Percentiles rank a stretch among this genome's conserved stretches.
Evolutionary conservation across 2,888 invertebrate genomes (phyloP).

Genomic region (Hemithea aestivaria): DNA sequence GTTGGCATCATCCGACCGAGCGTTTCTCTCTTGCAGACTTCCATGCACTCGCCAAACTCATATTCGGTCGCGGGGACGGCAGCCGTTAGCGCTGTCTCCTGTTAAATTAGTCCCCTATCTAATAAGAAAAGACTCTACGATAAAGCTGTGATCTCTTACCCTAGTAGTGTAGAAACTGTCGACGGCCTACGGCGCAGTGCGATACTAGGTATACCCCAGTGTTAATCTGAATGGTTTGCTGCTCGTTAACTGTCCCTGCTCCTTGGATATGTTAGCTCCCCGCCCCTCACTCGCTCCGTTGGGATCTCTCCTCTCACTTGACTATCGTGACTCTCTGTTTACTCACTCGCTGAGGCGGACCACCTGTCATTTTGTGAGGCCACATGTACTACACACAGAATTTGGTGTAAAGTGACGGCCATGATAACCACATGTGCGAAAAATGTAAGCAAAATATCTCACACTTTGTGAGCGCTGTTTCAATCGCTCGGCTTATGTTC

Average conservation of each 20-base stretch:
- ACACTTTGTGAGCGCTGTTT: too few species aligned
- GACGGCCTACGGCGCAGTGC: constrained; percentile 47
- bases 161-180: constrained; percentile 54
- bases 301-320: constrained; percentile 49
- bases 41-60: constrained; percentile 86
- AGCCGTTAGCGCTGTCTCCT: constrained; percentile 73
- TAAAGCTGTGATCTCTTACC: constrained; percentile 69
- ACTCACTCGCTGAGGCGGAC: constrained; percentile 29
- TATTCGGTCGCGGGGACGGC: constrained; percentile 82
- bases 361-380: constrained; percentile 47
- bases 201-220: constrained; percentile 66
- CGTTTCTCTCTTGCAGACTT: constrained; percentile 84
- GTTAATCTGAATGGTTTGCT: constrained; percentile 74
- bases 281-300: constrained; percentile 37
- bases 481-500: too few species aligned
- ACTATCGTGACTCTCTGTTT: constrained; percentile 42
- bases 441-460: too few species aligned
- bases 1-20: constrained; percentile 50
- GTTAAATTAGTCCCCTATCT: constrained; percentile 59
- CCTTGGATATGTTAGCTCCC: constrained; percentile 59
- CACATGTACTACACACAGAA: too few species aligned
- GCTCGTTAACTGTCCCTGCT: constrained; percentile 69
- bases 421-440: too few species aligned
- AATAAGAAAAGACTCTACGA: constrained; percentile 64
- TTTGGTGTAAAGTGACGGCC: too few species aligned